These are phyloP conservation scores for Phaedon cochleariae DNA, from an alignment of 2,888 invertebrate genomes.

Conservation along the genomic window DNA sequence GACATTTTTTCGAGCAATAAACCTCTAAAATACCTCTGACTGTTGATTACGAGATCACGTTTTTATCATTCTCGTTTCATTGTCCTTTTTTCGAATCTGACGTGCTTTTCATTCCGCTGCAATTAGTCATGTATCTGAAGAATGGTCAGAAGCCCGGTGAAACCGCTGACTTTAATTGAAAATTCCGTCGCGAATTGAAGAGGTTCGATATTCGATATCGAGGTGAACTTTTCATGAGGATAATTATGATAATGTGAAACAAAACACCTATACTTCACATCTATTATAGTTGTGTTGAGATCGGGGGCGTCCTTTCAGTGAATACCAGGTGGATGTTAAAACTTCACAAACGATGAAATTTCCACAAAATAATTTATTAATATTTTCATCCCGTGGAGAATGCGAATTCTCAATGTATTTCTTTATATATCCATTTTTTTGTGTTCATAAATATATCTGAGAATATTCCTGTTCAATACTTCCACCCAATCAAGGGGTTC, in stretches of 20 bases:
- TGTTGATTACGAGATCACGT: slow-evolving; percentile 58
- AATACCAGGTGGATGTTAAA: no score
- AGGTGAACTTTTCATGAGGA: background rate
- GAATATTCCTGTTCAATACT: no score
- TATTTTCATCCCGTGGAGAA: no score
- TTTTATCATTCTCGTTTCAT: no score
- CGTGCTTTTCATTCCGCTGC: slow-evolving; percentile 35
- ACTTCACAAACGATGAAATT: no score
- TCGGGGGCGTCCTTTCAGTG: no score
- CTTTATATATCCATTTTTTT: no score
- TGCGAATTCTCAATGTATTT: no score
- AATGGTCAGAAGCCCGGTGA: slow-evolving; percentile 23
- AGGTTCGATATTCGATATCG: background rate
- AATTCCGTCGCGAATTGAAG: slow-evolving; percentile 17
- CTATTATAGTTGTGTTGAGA: no score
- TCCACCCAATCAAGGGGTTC: no score
- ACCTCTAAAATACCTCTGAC: slow-evolving; percentile 46
- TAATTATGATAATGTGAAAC: background rate
- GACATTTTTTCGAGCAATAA: background rate
- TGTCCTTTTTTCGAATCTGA: slow-evolving; percentile 50
- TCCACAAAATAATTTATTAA: no score
- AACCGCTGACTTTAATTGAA: slow-evolving; percentile 29
- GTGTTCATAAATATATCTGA: no score
- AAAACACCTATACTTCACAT: background rate
- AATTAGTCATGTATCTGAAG: slow-evolving; percentile 38